Evolutionary conservation across 1,140 invertebrate genomes (phyloP).

Genomic region (Diprion similis): DNA sequence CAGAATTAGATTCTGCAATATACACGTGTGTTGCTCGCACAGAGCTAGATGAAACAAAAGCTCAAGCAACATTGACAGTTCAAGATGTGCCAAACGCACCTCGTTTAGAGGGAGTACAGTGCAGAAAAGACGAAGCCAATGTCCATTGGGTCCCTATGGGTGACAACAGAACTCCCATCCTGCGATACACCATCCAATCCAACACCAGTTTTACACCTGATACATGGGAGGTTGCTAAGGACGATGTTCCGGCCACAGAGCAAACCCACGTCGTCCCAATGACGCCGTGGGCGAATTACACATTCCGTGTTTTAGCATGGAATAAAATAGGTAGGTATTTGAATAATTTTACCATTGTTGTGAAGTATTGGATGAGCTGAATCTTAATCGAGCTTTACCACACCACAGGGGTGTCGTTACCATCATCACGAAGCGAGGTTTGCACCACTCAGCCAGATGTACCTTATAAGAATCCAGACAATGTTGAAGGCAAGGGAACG

Average conservation of each 20-base stretch:
- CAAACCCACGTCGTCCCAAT: constrained; percentile 77
- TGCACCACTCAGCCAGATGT: constrained; percentile 90
- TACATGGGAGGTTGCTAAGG: constrained; percentile 82
- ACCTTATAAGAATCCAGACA: constrained; percentile 94
- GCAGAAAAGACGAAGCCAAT: constrained; percentile 74
- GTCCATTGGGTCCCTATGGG: constrained; percentile 88
- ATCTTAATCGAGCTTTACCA: constrained; percentile 10
- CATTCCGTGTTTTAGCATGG: constrained; percentile 90
- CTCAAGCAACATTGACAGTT: constrained; percentile 88
- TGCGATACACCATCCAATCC: constrained; percentile 90
- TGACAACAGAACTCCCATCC: constrained; percentile 93
- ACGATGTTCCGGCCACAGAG: constrained; percentile 81
- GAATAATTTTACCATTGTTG: constrained; percentile 9
- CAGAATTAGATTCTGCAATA: constrained; percentile 90
- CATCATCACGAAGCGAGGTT: constrained; percentile 75
- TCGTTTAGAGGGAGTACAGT: constrained; percentile 69
- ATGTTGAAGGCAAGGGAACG: constrained; percentile 90
- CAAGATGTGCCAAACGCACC: constrained; percentile 96
- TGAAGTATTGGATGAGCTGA: not conserved
- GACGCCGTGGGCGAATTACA: constrained; percentile 95
- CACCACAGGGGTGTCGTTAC: constrained; percentile 72
- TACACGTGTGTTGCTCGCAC: constrained; percentile 97
- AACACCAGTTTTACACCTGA: constrained; percentile 95
- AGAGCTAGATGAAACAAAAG: constrained; percentile 82
- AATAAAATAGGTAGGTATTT: constrained; percentile 81